Conservation (phyloP, 2,797 vertebrate species). For the Neosilurus hyrtlii region DNA sequence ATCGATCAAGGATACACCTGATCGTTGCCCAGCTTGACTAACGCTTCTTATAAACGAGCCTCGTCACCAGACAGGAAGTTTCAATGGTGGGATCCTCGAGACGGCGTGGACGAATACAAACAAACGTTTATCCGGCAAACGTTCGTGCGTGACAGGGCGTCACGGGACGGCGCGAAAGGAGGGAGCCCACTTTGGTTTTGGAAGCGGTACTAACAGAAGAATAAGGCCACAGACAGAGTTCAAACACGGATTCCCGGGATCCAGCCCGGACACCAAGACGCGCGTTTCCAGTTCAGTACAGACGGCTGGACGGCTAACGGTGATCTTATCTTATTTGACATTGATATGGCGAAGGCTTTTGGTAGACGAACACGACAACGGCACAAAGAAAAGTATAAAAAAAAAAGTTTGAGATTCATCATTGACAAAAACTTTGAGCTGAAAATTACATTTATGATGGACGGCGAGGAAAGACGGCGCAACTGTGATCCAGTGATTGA, state of each 20-base stretch:
- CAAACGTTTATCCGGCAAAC: conserved; percentile 8
- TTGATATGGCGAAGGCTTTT: conserved; percentile 12
- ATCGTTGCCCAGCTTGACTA: not conserved
- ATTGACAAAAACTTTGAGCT: not conserved
- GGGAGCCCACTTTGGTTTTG: not conserved
- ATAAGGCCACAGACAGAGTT: conserved; percentile 40
- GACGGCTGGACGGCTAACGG: no score
- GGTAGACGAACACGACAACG: conserved; percentile 4
- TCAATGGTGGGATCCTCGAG: not conserved
- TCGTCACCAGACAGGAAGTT: not conserved
- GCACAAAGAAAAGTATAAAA: conserved; percentile 6
- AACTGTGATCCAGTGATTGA: not conserved
- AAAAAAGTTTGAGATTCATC: not conserved
- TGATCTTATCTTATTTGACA: not conserved
- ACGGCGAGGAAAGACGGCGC: not conserved
- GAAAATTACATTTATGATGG: not conserved
- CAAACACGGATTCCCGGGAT: conserved; percentile 61
- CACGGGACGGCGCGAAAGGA: not conserved
- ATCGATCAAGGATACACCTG: not conserved
- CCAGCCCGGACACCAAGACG: conserved; percentile 63
- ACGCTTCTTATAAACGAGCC: not conserved
- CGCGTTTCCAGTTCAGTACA: not conserved
- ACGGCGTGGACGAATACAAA: not conserved
- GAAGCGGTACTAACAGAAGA: conserved; percentile 18
- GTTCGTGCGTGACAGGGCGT: no score